These are phyloP conservation scores for Atopsyche davidsoni DNA, from an alignment of 1,140 invertebrate genomes.

Conservation along the genomic window DNA sequence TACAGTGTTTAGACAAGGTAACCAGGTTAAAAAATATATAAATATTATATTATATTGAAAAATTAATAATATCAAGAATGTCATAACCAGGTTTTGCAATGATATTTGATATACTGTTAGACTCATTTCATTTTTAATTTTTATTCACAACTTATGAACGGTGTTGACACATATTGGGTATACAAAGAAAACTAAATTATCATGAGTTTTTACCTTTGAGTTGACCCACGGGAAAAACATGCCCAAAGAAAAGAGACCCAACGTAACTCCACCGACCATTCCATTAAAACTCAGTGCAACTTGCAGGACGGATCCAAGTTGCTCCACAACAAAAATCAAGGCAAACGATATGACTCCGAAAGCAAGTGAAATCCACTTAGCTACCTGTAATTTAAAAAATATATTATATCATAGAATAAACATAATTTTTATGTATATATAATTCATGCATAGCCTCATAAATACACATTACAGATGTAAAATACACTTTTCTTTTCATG, in stretches of 20 bases:
- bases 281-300: slow-evolving; percentile 83
- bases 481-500: too few relatives aligned
- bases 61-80: not conserved
- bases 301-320: slow-evolving; percentile 74
- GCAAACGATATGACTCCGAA: slow-evolving; percentile 48
- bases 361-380: slow-evolving; percentile 42
- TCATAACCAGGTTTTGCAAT: too few relatives aligned
- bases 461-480: too few relatives aligned
- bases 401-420: not conserved
- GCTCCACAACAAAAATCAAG: slow-evolving; percentile 71
- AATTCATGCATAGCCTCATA: too few relatives aligned
- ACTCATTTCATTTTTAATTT: too few relatives aligned
- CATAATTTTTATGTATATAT: slow-evolving; percentile 1
- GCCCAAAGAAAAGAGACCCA: slow-evolving; percentile 80
- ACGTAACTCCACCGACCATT: slow-evolving; percentile 78
- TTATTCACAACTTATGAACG: too few relatives aligned
- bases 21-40: too few relatives aligned
- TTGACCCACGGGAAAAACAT: slow-evolving; percentile 87
- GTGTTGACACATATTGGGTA: too few relatives aligned
- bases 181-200: too few relatives aligned
- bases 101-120: too few relatives aligned
- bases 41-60: not conserved
- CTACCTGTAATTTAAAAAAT: slow-evolving; percentile 36
- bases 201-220: slow-evolving; percentile 64
- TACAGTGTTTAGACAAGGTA: too few relatives aligned